phyloP scores from a whole-genome alignment of 2,888 invertebrate species.

The Drosophila multiciliata region DNA sequence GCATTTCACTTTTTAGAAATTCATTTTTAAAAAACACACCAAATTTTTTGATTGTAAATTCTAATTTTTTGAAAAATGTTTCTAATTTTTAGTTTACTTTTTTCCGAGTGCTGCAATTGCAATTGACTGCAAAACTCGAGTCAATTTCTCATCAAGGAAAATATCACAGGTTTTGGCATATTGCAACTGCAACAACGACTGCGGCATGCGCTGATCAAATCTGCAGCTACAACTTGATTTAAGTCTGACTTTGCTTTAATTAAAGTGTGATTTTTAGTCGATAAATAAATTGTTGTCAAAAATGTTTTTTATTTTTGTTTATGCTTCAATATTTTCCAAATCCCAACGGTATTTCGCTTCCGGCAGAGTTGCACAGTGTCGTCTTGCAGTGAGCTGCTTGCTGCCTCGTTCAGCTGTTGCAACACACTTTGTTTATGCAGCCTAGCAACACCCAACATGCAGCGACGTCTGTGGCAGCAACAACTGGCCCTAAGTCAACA shows the following conservation, averaged over 20 bases:
- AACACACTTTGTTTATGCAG: background rate
- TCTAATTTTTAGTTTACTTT: background rate
- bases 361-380: background rate
- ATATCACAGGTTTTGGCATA: background rate
- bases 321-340: background rate
- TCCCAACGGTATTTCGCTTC: background rate
- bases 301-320: background rate
- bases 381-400: background rate
- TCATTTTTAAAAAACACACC: too few species aligned
- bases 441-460: background rate
- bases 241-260: background rate
- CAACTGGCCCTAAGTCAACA: constrained; percentile 47
- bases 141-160: constrained; percentile 28
- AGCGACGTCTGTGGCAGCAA: constrained; percentile 1
- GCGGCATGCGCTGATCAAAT: constrained; percentile 16
- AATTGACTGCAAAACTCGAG: constrained; percentile 10
- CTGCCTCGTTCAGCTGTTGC: background rate
- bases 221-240: background rate
- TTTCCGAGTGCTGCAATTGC: constrained; percentile 2
- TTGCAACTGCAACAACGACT: constrained; percentile 21
- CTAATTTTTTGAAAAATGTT: background rate
- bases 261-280: background rate
- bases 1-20: background rate
- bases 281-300: background rate
- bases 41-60: background rate